Conservation (phyloP, 2,113 vertebrate species). For the Atlantisia rogersi region DNA sequence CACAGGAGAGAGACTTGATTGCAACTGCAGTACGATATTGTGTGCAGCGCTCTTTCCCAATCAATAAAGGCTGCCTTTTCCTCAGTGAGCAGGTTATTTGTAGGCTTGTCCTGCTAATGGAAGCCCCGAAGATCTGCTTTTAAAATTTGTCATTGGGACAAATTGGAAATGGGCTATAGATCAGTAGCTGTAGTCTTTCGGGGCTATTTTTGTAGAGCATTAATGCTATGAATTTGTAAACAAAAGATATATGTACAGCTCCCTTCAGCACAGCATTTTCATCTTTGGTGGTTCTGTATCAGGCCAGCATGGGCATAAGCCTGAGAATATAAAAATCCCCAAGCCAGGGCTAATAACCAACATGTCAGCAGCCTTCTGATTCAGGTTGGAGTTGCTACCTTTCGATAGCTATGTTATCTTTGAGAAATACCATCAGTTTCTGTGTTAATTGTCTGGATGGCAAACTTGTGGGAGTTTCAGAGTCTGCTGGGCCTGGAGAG, state of each 20-base stretch:
- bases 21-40: not conserved
- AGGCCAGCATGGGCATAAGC: not conserved
- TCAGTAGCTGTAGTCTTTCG: not conserved
- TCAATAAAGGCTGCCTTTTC: not conserved
- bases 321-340: not conserved
- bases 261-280: not conserved
- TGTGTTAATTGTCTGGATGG: rapidly evolving
- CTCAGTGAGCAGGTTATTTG: not conserved
- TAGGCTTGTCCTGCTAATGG: not conserved
- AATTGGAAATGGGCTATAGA: not conserved
- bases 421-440: not conserved
- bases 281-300: not conserved
- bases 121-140: not conserved
- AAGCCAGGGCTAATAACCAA: not conserved
- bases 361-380: not conserved
- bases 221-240: not conserved
- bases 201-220: not conserved
- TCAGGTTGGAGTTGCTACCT: not conserved
- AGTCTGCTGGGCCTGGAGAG: not conserved
- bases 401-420: not conserved
- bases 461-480: not conserved
- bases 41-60: not conserved
- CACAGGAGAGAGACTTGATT: not conserved
- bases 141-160: not conserved
- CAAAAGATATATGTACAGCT: not conserved